phyloP scores from a whole-genome alignment of 2,113 vertebrate species.

The Ageneiosus marmoratus region DNA sequence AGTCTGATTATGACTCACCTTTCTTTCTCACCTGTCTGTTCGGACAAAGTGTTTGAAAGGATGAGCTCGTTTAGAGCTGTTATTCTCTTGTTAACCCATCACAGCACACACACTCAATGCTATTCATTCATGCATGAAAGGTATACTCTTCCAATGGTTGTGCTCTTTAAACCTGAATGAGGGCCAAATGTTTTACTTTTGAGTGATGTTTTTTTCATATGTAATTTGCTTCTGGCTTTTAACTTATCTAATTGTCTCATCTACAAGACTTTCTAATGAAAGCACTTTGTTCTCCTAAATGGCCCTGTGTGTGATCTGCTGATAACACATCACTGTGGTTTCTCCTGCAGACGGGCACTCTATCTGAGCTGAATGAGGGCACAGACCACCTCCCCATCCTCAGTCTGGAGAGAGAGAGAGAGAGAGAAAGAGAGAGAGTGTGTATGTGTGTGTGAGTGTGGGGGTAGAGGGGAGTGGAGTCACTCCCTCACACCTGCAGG shows the following conservation, averaged over 20 bases:
- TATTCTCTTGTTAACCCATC: not conserved
- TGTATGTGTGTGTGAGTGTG: constrained; percentile 1
- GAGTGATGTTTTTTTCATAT: not conserved
- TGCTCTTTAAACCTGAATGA: constrained; percentile 3
- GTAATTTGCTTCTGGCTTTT: not conserved
- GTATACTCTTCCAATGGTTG: not conserved
- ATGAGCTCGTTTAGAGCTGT: constrained; percentile 26
- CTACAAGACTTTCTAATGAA: constrained; percentile 19
- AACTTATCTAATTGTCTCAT: constrained; percentile 10
- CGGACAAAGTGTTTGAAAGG: constrained; percentile 20
- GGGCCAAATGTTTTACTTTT: not conserved
- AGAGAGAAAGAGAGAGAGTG: not conserved
- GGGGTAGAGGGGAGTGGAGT: constrained; percentile 33
- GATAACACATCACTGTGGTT: not conserved
- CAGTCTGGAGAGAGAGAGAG: not conserved
- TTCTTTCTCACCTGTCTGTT: constrained; percentile 32
- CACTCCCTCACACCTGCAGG: constrained; percentile 54
- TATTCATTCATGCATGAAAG: constrained; percentile 11
- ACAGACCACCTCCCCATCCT: constrained; percentile 20
- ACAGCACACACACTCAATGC: not conserved
- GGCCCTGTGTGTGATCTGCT: not conserved
- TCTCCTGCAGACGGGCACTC: constrained; percentile 14
- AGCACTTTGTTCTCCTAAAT: constrained; percentile 10
- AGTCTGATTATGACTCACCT: constrained; percentile 46
- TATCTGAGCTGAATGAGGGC: constrained; percentile 33